A percentile compares a stretch with the other conserved stretches of the same genome.
phyloP scores from a whole-genome alignment of 2,888 invertebrate genomes.

The Drepana falcataria region DNA sequence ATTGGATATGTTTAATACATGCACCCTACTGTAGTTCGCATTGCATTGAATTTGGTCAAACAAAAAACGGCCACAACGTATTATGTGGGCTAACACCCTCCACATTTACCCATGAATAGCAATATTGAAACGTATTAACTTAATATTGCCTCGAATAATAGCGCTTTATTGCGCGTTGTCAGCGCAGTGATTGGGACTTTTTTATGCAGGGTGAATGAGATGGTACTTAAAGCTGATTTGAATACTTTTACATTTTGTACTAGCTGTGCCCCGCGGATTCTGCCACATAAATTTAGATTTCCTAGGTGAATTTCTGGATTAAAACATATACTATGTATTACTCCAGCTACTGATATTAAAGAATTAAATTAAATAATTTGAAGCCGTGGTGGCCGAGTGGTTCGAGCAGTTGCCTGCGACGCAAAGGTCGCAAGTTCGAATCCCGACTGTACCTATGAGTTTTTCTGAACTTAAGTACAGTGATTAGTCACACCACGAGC shows the following conservation, averaged over 20 bases:
- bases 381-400: too few species aligned
- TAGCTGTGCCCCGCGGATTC: too few species aligned
- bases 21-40: not conserved
- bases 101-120: constrained; percentile 28
- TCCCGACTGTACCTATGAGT: too few species aligned
- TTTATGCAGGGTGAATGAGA: constrained; percentile 23
- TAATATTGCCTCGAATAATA: constrained; percentile 53
- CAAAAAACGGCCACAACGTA: constrained; percentile 17
- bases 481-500: too few species aligned
- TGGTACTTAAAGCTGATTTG: not conserved
- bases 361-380: too few species aligned
- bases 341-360: too few species aligned
- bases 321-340: too few species aligned
- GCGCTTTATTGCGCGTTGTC: constrained; percentile 46
- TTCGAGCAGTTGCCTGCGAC: too few species aligned
- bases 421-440: too few species aligned
- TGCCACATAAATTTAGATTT: too few species aligned
- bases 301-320: too few species aligned
- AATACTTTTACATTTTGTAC: not conserved
- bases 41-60: constrained; percentile 6
- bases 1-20: not conserved
- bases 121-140: constrained; percentile 53
- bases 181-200: constrained; percentile 33
- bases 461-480: too few species aligned
- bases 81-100: constrained; percentile 13